phyloP scores from a whole-genome alignment of 2,888 invertebrate species.

The Pyrochroa serraticornis region DNA sequence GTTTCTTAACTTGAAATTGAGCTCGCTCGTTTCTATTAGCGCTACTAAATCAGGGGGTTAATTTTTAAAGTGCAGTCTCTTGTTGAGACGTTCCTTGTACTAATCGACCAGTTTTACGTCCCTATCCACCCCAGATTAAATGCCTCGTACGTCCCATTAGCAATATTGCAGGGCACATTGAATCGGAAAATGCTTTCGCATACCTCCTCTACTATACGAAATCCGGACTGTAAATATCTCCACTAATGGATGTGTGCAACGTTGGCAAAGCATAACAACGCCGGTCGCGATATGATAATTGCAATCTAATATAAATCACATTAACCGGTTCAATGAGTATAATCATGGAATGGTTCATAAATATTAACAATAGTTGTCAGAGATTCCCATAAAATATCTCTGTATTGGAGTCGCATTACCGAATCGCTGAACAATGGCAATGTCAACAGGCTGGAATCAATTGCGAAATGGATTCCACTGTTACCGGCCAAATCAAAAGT shows the following conservation, averaged over 20 bases:
- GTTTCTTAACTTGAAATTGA: not conserved
- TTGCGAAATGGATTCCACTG: constrained; percentile 21
- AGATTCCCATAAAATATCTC: constrained; percentile 41
- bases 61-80: not conserved
- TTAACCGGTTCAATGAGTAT: constrained; percentile 45
- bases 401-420: constrained; percentile 32
- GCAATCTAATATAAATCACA: constrained; percentile 48
- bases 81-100: not conserved
- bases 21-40: not conserved
- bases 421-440: constrained; percentile 35
- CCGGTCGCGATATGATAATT: constrained; percentile 44
- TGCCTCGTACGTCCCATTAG: constrained; percentile 1
- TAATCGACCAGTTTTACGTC: constrained; percentile 7
- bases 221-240: constrained; percentile 25
- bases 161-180: constrained; percentile 37
- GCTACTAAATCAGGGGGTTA: not conserved
- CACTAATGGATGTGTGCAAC: constrained; percentile 20
- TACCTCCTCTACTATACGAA: constrained; percentile 26
- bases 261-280: constrained; percentile 5
- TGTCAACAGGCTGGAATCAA: constrained; percentile 38
- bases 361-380: constrained; percentile 50
- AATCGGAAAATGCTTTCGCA: constrained; percentile 18
- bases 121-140: constrained; percentile 6
- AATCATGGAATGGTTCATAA: constrained; percentile 46
- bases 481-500: constrained; percentile 1